phyloP scores from a whole-genome alignment of 2,113 vertebrate species.

The Catharus bicknelli region DNA sequence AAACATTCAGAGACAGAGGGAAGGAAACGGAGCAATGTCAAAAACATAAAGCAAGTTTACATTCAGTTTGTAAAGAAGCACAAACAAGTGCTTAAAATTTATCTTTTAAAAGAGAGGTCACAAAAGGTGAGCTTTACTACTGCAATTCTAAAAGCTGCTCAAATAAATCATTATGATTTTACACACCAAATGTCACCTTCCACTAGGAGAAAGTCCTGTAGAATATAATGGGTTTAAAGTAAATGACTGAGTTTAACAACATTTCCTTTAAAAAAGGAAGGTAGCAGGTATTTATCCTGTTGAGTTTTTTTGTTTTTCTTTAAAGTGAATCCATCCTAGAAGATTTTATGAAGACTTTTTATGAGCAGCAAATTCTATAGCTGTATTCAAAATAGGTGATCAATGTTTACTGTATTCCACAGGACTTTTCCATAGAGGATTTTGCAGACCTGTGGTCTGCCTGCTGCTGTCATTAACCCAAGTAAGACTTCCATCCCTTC shows the following conservation, averaged over 20 bases:
- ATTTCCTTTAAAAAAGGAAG: not conserved
- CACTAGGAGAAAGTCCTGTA: not conserved
- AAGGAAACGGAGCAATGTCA: conserved; percentile 44
- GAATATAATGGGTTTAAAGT: not conserved
- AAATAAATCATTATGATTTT: conserved; percentile 25
- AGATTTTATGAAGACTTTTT: not conserved
- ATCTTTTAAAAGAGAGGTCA: not conserved
- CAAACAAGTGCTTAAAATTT: conserved; percentile 15
- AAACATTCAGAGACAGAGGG: conserved; percentile 50
- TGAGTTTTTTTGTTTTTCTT: not conserved
- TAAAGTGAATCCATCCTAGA: not conserved
- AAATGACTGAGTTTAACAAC: not conserved
- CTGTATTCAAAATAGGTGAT: not conserved
- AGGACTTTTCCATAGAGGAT: not conserved
- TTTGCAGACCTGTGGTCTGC: not conserved
- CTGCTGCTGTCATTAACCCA: not conserved
- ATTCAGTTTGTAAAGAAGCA: conserved; percentile 45
- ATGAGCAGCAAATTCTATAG: not conserved
- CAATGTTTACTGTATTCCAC: not conserved
- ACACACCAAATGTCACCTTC: not conserved
- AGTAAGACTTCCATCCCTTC: not conserved
- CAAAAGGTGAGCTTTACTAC: not conserved
- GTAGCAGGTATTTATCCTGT: not conserved
- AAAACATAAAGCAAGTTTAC: conserved; percentile 28
- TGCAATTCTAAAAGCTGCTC: not conserved